Evolutionary conservation across 2,888 invertebrate genomes (phyloP).

Genomic region (Drosophila fungiperda): DNA sequence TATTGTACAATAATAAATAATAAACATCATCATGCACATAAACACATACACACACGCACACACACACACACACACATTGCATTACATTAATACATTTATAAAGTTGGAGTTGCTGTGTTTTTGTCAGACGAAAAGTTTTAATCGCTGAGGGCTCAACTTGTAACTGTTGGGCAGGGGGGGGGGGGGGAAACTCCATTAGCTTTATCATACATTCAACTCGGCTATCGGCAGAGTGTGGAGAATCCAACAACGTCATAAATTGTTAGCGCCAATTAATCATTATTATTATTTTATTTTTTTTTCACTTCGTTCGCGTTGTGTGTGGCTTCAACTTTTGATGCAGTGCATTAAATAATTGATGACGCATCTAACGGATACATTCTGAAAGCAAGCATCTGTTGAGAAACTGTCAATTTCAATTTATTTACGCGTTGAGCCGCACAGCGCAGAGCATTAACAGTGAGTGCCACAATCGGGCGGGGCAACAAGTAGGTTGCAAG

Average conservation of each 20-base stretch:
- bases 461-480: slow-evolving; percentile 25
- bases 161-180: background rate
- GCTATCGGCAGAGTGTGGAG: slow-evolving; percentile 50
- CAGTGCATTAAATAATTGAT: slow-evolving; percentile 64
- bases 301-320: slow-evolving; percentile 2
- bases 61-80: slow-evolving; percentile 23
- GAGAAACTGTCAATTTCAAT: slow-evolving; percentile 54
- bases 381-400: slow-evolving; percentile 22
- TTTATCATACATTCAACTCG: slow-evolving; percentile 78
- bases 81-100: slow-evolving; percentile 61
- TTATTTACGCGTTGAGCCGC: slow-evolving; percentile 35
- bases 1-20: slow-evolving; percentile 61
- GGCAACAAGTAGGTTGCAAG: slow-evolving; percentile 61
- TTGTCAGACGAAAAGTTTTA: slow-evolving; percentile 66
- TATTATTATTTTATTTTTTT: slow-evolving; percentile 26
- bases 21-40: slow-evolving; percentile 62
- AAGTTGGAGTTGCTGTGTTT: slow-evolving; percentile 54
- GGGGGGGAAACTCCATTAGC: slow-evolving; percentile 36
- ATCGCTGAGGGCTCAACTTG: slow-evolving; percentile 49
- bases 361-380: slow-evolving; percentile 52
- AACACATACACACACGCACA: slow-evolving; percentile 22
- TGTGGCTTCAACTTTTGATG: slow-evolving; percentile 35
- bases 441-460: background rate
- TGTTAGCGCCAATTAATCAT: slow-evolving; percentile 79
- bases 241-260: slow-evolving; percentile 71